Conservation (phyloP, 2,797 vertebrate species). For the Sciaenops ocellatus region DNA sequence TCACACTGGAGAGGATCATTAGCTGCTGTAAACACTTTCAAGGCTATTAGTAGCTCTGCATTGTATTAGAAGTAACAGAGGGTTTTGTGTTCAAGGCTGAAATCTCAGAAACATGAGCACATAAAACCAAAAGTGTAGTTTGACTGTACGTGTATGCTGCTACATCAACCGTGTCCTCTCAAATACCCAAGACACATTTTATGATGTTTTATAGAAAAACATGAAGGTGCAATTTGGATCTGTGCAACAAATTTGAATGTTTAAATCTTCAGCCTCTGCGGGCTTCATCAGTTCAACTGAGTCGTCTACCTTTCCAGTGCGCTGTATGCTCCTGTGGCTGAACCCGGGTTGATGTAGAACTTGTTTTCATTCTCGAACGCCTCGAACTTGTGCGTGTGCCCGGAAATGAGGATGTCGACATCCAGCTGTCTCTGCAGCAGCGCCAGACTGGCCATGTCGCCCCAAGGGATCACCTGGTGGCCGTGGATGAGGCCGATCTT, state of each 20-base stretch:
- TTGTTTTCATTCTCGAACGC: slow-evolving; percentile 99
- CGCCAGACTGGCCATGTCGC: slow-evolving; percentile 97
- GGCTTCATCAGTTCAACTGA: not conserved
- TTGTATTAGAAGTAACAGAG: too few relatives aligned
- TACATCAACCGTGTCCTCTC: too few relatives aligned
- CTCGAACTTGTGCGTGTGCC: slow-evolving; percentile 99
- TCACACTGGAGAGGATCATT: not conserved
- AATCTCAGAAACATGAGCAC: not conserved
- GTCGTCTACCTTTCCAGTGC: slow-evolving; percentile 93
- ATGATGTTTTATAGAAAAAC: not conserved
- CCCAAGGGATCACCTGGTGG: slow-evolving; percentile 99
- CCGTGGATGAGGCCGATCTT: slow-evolving; percentile 99
- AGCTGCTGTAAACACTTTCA: not conserved
- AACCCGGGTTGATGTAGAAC: slow-evolving; percentile 99
- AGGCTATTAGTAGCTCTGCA: not conserved
- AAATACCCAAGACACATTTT: too few relatives aligned
- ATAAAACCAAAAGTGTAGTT: not conserved
- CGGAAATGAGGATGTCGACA: slow-evolving; percentile 99
- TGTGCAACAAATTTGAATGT: not conserved
- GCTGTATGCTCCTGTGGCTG: slow-evolving; percentile 97
- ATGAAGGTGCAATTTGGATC: not conserved
- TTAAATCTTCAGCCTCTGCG: not conserved
- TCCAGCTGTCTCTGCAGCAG: slow-evolving; percentile 97
- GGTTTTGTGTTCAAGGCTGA: not conserved
- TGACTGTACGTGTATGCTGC: too few relatives aligned